Evolutionary conservation across 2,797 vertebrate genomes (phyloP).

Genomic region (Hydrolagus colliei): DNA sequence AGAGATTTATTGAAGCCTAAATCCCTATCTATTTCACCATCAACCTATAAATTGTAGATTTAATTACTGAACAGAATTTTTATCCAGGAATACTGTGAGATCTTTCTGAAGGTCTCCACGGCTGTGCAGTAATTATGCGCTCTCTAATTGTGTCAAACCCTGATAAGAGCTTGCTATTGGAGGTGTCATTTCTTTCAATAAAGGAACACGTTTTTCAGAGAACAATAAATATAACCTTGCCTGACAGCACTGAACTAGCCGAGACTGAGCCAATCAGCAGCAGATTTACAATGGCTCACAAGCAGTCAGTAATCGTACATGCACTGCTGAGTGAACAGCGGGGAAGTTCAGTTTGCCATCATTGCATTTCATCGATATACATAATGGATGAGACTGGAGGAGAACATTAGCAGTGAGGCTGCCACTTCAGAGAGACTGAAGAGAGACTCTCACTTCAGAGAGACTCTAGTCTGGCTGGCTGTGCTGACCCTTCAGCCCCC

Average conservation of each 20-base stretch:
- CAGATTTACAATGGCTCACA: not conserved
- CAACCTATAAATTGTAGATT: not conserved
- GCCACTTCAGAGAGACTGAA: not conserved
- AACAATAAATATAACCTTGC: not conserved
- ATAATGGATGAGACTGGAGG: not conserved
- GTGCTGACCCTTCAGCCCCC: not conserved
- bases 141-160: not conserved
- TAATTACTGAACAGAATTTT: not conserved
- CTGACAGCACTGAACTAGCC: not conserved
- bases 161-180: not conserved
- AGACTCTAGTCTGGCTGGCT: not conserved
- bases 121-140: not conserved
- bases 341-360: not conserved
- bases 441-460: not conserved
- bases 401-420: not conserved
- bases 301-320: constrained; percentile 1
- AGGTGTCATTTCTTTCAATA: not conserved
- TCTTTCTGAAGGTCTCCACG: not conserved
- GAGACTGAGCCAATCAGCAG: not conserved
- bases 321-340: not conserved
- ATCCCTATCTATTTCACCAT: not conserved
- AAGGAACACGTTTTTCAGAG: not conserved
- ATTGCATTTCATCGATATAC: not conserved
- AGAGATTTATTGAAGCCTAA: not conserved
- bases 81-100: not conserved